Evolutionary conservation across 2,888 invertebrate species (phyloP).

Genomic region (Stenoptilia bipunctidactyla): DNA sequence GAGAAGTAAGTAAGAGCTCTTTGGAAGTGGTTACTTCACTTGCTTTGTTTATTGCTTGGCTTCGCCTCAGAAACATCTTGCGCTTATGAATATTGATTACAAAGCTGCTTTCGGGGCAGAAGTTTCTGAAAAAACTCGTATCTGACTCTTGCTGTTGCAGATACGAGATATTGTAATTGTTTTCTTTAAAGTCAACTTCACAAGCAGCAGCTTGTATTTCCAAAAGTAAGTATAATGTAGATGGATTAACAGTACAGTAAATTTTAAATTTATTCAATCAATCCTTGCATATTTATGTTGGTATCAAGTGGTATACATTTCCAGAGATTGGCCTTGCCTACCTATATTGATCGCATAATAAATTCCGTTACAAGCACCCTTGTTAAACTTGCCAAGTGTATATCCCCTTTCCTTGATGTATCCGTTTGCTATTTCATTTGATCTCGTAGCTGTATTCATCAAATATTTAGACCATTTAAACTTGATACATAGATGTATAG

Average conservation of each 20-base stretch:
- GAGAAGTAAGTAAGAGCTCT: slow-evolving; percentile 47
- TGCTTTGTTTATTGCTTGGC: slow-evolving; percentile 62
- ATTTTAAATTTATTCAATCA: too few relatives aligned
- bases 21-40: slow-evolving; percentile 46
- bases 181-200: not conserved
- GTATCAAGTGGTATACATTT: slow-evolving; percentile 5
- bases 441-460: slow-evolving; percentile 53
- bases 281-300: too few relatives aligned
- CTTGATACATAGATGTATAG: slow-evolving; percentile 26
- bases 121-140: slow-evolving; percentile 40
- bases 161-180: not conserved
- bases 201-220: too few relatives aligned
- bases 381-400: slow-evolving; percentile 31
- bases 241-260: too few relatives aligned
- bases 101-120: slow-evolving; percentile 36
- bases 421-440: slow-evolving; percentile 49
- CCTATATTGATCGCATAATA: slow-evolving; percentile 51
- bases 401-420: slow-evolving; percentile 34
- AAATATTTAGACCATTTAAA: slow-evolving; percentile 64
- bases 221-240: too few relatives aligned
- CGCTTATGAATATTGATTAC: slow-evolving; percentile 66
- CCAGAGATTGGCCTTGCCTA: slow-evolving; percentile 17
- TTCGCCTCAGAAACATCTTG: slow-evolving; percentile 48
- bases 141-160: not conserved
- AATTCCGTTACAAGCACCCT: slow-evolving; percentile 53